A percentile compares a stretch with the other conserved stretches of the same genome.
phyloP scores from a whole-genome alignment of 1,140 invertebrate species.

The Dinoponera quadriceps region DNA sequence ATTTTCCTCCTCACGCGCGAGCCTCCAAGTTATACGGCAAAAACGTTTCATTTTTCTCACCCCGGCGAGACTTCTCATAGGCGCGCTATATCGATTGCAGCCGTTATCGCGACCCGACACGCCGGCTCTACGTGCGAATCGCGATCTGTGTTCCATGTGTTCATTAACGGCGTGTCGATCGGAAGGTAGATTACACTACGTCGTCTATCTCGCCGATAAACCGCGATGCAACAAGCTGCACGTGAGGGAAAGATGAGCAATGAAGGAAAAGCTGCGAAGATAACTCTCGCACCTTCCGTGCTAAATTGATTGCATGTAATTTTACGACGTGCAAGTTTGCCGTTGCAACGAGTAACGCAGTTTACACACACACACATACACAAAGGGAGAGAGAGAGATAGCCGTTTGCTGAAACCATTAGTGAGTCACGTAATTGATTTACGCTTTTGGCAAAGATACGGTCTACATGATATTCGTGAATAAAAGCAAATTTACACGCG shows the following conservation, averaged over 20 bases:
- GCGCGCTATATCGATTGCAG: conserved; percentile 52
- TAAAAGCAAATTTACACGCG: conserved; percentile 14
- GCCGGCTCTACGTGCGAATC: conserved; percentile 36
- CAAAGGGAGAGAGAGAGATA: background rate
- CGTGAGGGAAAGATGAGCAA: background rate
- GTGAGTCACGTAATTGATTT: conserved; percentile 41
- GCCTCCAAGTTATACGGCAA: conserved; percentile 33
- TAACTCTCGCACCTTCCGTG: conserved; percentile 10
- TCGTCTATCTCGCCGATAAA: conserved; percentile 34
- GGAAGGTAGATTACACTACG: conserved; percentile 38
- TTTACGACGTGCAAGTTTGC: conserved; percentile 27
- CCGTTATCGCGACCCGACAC: conserved; percentile 43
- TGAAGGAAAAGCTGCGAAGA: conserved; percentile 8
- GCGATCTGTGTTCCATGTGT: conserved; percentile 51
- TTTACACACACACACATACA: background rate
- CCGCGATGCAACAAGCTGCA: conserved; percentile 44
- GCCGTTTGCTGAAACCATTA: conserved; percentile 35
- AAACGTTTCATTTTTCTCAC: conserved; percentile 50
- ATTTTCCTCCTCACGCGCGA: conserved; percentile 29
- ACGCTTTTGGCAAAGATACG: background rate
- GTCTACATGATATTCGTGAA: conserved; percentile 16
- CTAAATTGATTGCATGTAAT: conserved; percentile 50
- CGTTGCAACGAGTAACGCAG: conserved; percentile 24
- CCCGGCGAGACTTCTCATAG: background rate
- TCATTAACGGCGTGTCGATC: conserved; percentile 52